Percentiles rank a stretch among this genome's conserved stretches.
Evolutionary conservation across 2,113 vertebrate species (phyloP).

Genomic region (Dicrurus megarhynchus): DNA sequence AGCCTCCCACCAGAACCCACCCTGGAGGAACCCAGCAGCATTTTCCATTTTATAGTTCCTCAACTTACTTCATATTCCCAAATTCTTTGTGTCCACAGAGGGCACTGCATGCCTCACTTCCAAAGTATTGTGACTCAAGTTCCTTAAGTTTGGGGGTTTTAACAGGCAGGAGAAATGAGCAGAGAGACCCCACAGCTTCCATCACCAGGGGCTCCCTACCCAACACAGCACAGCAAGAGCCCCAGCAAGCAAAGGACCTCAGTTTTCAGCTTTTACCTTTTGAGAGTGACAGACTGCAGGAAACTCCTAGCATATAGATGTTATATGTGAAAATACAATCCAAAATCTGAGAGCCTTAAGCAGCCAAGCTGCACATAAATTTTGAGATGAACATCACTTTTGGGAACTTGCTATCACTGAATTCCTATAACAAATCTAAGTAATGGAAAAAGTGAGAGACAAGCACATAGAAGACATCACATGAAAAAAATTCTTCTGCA

Average conservation of each 20-base stretch:
- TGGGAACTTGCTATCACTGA: not conserved
- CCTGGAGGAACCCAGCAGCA: not conserved
- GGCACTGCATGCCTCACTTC: not conserved
- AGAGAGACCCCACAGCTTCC: not conserved
- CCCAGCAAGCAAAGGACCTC: not conserved
- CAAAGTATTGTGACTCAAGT: not conserved
- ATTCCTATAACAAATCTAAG: not conserved
- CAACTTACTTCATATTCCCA: not conserved
- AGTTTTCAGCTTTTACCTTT: not conserved
- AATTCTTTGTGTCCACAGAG: not conserved
- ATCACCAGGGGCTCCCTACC: not conserved
- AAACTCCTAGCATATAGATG: not conserved
- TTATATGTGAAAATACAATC: not conserved
- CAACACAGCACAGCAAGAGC: not conserved
- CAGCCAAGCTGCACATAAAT: not conserved
- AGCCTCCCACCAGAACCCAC: not conserved
- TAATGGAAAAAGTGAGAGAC: conserved; percentile 32
- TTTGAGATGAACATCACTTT: not conserved
- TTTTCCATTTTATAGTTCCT: not conserved
- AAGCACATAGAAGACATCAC: not conserved
- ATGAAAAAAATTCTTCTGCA: not conserved
- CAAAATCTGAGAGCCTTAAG: not conserved
- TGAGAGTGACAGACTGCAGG: not conserved
- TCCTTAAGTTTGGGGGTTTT: not conserved
- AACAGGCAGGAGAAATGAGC: not conserved